Conservation (phyloP, 2,113 vertebrate species). For the Marmota flaviventris region DNA sequence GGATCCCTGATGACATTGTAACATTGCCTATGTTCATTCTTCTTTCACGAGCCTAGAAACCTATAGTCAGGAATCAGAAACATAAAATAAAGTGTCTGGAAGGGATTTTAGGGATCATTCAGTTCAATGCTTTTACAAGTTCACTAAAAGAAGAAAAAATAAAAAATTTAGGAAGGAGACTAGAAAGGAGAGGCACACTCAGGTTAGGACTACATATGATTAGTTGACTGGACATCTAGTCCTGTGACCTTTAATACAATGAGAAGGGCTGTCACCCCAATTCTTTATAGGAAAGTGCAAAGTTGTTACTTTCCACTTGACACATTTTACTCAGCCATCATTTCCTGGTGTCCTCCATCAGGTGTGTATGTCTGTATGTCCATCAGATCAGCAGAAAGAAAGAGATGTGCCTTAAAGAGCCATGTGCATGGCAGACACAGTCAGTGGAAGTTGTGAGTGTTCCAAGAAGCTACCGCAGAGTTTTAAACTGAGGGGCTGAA, state of each 20-base stretch:
- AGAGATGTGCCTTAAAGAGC: background rate
- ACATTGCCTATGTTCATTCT: accelerated
- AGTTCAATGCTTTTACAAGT: background rate
- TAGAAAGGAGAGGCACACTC: background rate
- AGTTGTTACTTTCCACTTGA: background rate
- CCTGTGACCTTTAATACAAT: background rate
- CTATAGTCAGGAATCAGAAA: background rate
- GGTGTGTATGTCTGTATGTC: background rate
- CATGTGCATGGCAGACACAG: background rate
- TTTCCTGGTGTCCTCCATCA: background rate
- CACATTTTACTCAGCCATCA: background rate
- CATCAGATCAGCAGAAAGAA: background rate
- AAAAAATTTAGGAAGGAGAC: background rate
- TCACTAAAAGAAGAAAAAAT: no score
- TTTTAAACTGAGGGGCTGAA: background rate
- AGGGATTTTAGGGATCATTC: background rate
- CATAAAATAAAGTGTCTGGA: background rate
- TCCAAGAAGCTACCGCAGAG: background rate
- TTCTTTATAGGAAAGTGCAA: background rate
- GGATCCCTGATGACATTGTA: background rate
- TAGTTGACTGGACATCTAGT: background rate
- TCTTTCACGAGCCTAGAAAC: background rate
- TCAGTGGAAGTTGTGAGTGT: background rate
- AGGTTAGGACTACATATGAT: accelerated
- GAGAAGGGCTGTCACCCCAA: background rate